Base-by-base conservation (phyloP, 37 sponge, comb jelly and placozoan species). In the Cladorhizidae sp. region DNA sequence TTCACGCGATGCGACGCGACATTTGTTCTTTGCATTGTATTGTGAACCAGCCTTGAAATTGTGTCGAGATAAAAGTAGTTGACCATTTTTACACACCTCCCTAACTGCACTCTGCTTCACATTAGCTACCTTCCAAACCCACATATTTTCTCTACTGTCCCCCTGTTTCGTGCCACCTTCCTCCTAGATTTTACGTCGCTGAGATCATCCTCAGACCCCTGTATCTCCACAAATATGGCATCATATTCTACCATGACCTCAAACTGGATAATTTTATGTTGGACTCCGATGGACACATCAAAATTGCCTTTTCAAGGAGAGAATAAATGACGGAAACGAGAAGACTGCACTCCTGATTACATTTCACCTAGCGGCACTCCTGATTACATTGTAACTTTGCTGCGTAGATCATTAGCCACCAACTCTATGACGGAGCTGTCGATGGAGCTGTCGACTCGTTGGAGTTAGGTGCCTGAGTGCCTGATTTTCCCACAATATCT, bases 271-370 rank as follows among this genome's bases (percentile, higher is more conserved):
- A 98, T 72, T 86, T 98, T 0, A 87, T 98, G 87, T 70, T 98
- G 40, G 96, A 95, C 72, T 40, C 68, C 18, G 98, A 98, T 5
- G 98, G 98, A 0, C 98, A 98, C 77, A 85, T 98, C 70, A 98
- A 98, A 85, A 88, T 98, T 28, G 96, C 17, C 92, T 98, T 59
- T 98, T 95, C 41, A 98, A 98, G 79, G 98, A 98, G 49, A 92
- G 92, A 1, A 95, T 98, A 36, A 23, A 0, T 0, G 93, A 72
- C n/a, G 87, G 87, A 25, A 80, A 64, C 35, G 92, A 85, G 61
- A 93, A 95, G 28, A 80, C 86, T 95, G 98, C 43, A 98, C 98
- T 20, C 98, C 98, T 36, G 98, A 98, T 75, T 98, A 98, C 82
- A 98, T 98, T 57, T 95, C 98, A 41, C 98, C 98, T 72, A 95